These are phyloP conservation scores for Psilopsiagon aymara DNA, from an alignment of 2,113 vertebrate species.

Conservation along the genomic window DNA sequence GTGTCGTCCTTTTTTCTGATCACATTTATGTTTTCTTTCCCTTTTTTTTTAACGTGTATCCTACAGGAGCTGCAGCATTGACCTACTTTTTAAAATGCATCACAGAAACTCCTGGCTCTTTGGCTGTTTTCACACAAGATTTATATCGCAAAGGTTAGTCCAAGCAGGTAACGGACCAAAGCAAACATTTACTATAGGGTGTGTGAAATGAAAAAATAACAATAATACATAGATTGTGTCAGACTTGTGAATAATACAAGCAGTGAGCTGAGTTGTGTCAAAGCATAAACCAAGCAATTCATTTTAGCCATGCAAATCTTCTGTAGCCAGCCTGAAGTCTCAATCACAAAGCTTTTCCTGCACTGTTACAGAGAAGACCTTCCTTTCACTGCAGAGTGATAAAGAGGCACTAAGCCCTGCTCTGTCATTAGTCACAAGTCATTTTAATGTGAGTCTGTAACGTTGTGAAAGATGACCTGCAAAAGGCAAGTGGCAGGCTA, in stretches of 20 bases:
- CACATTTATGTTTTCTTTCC: not conserved
- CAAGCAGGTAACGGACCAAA: not conserved
- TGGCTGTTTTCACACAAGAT: not conserved
- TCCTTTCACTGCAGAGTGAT: constrained; percentile 15
- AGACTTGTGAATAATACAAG: constrained; percentile 43
- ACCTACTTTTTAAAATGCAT: constrained; percentile 23
- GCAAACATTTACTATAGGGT: not conserved
- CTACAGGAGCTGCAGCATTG: not conserved
- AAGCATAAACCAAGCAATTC: constrained; percentile 5
- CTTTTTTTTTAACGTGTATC: not conserved
- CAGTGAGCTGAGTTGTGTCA: not conserved
- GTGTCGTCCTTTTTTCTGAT: not conserved
- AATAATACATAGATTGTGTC: not conserved
- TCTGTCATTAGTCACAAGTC: constrained; percentile 45
- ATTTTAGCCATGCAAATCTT: constrained; percentile 50
- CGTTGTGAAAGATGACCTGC: constrained; percentile 39
- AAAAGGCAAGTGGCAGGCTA: constrained; percentile 8
- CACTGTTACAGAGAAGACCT: constrained; percentile 11
- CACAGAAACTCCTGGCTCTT: not conserved
- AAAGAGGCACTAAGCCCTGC: constrained; percentile 18
- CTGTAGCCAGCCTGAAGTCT: constrained; percentile 1
- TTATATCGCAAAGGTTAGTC: not conserved
- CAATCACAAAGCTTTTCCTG: not conserved
- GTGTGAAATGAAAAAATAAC: not conserved
- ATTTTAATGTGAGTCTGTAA: constrained; percentile 54